Percentiles rank a stretch among this genome's conserved stretches.
Evolutionary conservation across 2,113 vertebrate species (phyloP).

Genomic region (Dendrocopos noguchii): DNA sequence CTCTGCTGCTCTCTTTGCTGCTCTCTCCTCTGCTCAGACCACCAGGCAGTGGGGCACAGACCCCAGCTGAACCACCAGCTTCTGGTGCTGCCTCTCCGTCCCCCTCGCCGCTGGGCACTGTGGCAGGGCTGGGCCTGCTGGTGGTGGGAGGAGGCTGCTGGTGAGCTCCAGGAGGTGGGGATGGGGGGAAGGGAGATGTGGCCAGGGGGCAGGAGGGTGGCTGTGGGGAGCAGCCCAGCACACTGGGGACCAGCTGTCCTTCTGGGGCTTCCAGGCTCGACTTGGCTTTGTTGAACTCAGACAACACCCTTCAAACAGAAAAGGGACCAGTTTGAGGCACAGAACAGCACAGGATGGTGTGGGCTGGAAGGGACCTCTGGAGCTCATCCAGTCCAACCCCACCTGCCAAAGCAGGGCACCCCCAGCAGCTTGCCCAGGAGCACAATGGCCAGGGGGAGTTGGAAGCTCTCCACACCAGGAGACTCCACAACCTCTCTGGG

Average conservation of each 20-base stretch:
- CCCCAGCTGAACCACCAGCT: accelerated
- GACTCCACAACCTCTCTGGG: too few relatives aligned
- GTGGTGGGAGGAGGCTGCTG: not conserved
- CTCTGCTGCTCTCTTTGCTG: not conserved
- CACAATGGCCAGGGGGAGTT: too few relatives aligned
- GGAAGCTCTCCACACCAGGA: too few relatives aligned
- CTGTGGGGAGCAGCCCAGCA: not conserved
- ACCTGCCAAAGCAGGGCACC: too few relatives aligned
- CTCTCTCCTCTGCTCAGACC: not conserved
- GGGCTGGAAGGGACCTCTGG: too few relatives aligned
- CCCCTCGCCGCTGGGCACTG: accelerated
- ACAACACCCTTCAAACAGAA: constrained; percentile 71
- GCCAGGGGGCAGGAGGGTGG: accelerated
- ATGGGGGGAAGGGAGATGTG: accelerated
- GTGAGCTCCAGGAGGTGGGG: accelerated
- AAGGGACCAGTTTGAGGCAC: accelerated
- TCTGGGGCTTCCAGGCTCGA: not conserved
- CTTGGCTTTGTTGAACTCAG: constrained; percentile 74
- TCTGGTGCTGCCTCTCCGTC: not conserved
- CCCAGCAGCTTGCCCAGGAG: too few relatives aligned
- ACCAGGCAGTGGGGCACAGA: accelerated
- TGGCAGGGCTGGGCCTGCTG: not conserved
- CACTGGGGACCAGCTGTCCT: not conserved
- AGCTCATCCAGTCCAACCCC: too few relatives aligned
- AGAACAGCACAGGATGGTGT: not conserved